These are phyloP conservation scores for Rhizomys pruinosus DNA, from an alignment of 2,113 vertebrate genomes.

Conservation along the genomic window DNA sequence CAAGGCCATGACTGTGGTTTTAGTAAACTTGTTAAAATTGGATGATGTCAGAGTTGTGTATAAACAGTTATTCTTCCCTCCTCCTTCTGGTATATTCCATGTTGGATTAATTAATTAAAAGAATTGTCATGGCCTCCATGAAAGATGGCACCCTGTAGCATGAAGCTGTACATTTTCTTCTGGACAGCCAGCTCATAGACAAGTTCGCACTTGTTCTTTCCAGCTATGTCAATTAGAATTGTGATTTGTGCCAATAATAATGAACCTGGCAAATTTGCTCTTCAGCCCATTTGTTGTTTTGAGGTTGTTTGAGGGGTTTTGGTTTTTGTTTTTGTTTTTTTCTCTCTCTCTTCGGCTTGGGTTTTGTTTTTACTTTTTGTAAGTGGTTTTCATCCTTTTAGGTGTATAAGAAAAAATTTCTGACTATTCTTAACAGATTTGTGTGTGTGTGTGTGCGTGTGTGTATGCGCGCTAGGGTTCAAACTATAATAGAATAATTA, in stretches of 20 bases:
- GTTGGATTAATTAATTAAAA: constrained; percentile 73
- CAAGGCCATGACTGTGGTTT: constrained; percentile 84
- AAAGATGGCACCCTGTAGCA: neutral
- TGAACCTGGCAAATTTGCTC: constrained; percentile 48
- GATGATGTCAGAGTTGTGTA: constrained; percentile 85
- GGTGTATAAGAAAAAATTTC: constrained; percentile 59
- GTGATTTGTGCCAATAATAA: neutral
- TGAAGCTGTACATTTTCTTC: neutral
- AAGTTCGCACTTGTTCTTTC: neutral
- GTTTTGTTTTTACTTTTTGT: constrained; percentile 70
- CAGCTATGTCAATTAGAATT: neutral
- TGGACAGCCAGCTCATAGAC: neutral
- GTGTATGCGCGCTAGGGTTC: neutral
- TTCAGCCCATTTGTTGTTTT: constrained; percentile 3
- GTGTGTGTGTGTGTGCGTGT: neutral
- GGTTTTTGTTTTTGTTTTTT: neutral
- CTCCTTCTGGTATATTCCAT: constrained; percentile 27
- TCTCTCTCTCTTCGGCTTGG: constrained; percentile 57
- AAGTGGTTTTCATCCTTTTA: constrained; percentile 69
- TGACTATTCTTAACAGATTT: constrained; percentile 70
- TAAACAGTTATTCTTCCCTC: constrained; percentile 77
- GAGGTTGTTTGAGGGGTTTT: neutral
- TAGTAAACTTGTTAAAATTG: constrained; percentile 87
- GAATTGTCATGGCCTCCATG: neutral
- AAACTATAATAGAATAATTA: constrained; percentile 1